Percentiles rank a stretch among this genome's conserved stretches.
These are phyloP conservation scores for Platorchestia sp. DNA, from an alignment of 1,140 invertebrate species.

Conservation along the genomic window DNA sequence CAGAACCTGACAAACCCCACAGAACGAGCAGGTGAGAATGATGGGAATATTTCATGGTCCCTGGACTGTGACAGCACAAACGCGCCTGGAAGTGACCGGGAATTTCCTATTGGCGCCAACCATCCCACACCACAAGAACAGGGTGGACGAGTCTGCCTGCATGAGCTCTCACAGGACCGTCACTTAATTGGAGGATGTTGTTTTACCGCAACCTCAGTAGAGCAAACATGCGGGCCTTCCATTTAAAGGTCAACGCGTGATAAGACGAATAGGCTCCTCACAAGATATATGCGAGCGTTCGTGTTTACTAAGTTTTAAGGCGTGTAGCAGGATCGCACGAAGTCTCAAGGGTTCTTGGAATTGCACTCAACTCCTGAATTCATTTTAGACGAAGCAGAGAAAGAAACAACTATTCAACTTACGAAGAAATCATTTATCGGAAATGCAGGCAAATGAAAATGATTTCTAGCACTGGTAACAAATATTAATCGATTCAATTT, in stretches of 20 bases:
- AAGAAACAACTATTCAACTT: not conserved
- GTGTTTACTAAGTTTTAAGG: not conserved
- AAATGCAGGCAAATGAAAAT: not conserved
- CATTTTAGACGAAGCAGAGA: not conserved
- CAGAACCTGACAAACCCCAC: not conserved
- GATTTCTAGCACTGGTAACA: not conserved
- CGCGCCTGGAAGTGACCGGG: slow-evolving; percentile 11
- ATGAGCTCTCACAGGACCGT: not conserved
- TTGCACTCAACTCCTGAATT: not conserved
- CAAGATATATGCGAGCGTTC: not conserved
- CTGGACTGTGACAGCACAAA: slow-evolving; percentile 23
- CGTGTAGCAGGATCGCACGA: not conserved
- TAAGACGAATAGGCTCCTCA: not conserved
- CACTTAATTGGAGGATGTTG: not conserved
- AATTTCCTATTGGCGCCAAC: not conserved
- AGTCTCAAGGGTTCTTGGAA: not conserved
- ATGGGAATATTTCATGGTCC: not conserved
- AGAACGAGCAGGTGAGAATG: not conserved
- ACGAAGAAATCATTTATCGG: not conserved
- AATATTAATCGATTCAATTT: no score
- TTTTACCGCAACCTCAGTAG: not conserved
- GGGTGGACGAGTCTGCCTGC: not conserved
- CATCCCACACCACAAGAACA: not conserved
- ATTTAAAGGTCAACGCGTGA: not conserved
- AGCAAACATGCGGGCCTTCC: not conserved